Evolutionary conservation across 2,113 vertebrate genomes (phyloP), one percentile per base, ranked within the genome.

Genomic region (Lepus europaeus): DNA sequence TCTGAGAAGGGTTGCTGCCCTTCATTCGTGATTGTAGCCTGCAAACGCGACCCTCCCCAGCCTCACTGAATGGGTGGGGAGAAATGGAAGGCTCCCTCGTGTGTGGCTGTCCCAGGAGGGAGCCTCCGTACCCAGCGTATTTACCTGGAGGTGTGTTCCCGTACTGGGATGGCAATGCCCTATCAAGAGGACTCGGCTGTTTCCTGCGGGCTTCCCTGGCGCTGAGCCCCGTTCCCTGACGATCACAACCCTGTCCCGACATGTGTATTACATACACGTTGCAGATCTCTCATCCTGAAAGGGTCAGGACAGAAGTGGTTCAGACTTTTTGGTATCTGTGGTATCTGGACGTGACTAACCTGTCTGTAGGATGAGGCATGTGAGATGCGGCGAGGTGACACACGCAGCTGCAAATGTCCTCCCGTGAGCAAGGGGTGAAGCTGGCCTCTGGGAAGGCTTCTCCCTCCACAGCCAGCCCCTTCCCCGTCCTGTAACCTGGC

Each of bases 221-320:
- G 51, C 23, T 31, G 0, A 27, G 66, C 6, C 2, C 23, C 59
- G 3, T 20, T 39, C 16, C 72, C 27, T 27, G 25, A 27, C 0
- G 49, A 25, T 68, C 29, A 72, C 10, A 33, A 49, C n/a, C 17
- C 1, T 77, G 20, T 80, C 69, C 88, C 20, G 3, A 77, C 61
- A 29, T 56, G 20, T 33, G 64, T 53, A 27, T 14, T 49, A 22
- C 27, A 45, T 6, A 59, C 56, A 59, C 61, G 22, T 16, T 11
- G 39, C 31, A 17, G 53, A 80, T 51, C 25, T 9, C 2, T 31
- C 23, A 36, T 31, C 29, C 39, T 1, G 23, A 51, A 87, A 70
- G 70, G 23, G 63, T 92, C 78, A 16, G 91, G 17, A 80, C 14
- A 73, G 61, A 64, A 73, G 53, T 81, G 31, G 33, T 78, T 78